These are phyloP conservation scores for Micronycteris hirsuta DNA, from an alignment of 2,113 vertebrate species.

Conservation along the genomic window DNA sequence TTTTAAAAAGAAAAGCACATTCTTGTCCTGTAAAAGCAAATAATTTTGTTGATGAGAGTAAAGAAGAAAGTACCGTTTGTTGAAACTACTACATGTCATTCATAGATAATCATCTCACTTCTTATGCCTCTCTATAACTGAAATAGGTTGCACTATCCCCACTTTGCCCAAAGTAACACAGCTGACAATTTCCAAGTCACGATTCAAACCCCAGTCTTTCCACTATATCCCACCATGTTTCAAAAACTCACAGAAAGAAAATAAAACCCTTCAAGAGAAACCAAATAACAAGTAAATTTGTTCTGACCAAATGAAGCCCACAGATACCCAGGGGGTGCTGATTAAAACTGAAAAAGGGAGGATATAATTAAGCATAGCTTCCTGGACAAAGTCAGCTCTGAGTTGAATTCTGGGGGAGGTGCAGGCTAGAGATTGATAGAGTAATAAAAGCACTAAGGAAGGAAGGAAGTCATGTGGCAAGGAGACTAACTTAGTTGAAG, in stretches of 20 bases:
- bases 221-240: not conserved
- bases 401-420: conserved; percentile 2
- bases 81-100: not conserved
- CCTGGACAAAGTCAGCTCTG: not conserved
- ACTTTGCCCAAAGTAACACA: not conserved
- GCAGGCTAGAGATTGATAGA: not conserved
- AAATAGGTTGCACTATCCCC: not conserved
- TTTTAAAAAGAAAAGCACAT: not conserved
- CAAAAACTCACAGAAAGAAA: not conserved
- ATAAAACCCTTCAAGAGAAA: not conserved
- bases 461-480: conserved; percentile 63
- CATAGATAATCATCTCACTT: not conserved
- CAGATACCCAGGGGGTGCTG: not conserved
- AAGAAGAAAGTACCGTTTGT: not conserved
- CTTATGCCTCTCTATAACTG: not conserved
- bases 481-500: conserved; percentile 44
- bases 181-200: conserved; percentile 11
- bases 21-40: conserved; percentile 3
- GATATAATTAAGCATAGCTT: conserved; percentile 31
- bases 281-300: not conserved
- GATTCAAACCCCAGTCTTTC: not conserved
- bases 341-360: conserved; percentile 1
- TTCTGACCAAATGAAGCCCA: not conserved
- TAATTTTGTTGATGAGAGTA: conserved; percentile 25
- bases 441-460: conserved; percentile 58